These are phyloP conservation scores for Aythya baeri DNA, from an alignment of 2,113 vertebrate species.

Conservation along the genomic window DNA sequence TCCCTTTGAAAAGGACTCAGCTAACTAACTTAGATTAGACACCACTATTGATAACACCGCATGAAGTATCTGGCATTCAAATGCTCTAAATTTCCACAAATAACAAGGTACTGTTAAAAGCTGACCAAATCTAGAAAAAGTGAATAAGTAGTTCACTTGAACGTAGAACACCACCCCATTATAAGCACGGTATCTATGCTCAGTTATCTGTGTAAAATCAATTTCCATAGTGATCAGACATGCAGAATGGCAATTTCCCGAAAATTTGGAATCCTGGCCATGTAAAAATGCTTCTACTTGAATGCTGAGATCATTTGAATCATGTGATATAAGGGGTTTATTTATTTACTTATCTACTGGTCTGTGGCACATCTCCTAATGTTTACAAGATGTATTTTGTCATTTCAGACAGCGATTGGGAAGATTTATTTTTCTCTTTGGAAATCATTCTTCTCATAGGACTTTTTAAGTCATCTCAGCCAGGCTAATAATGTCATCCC, in stretches of 20 bases:
- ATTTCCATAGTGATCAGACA: slow-evolving; percentile 63
- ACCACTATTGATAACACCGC: background rate
- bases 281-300: slow-evolving; percentile 46
- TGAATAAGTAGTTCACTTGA: background rate
- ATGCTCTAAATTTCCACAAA: background rate
- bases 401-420: background rate
- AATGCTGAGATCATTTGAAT: slow-evolving; percentile 40
- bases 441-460: background rate
- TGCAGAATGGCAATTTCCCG: slow-evolving; percentile 57
- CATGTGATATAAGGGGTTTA: background rate
- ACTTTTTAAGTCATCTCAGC: background rate
- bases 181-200: background rate
- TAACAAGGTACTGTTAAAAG: background rate
- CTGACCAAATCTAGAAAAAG: background rate
- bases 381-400: background rate
- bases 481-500: background rate
- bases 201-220: slow-evolving; percentile 55
- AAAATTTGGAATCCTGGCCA: slow-evolving; percentile 10
- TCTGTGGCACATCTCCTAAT: background rate
- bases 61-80: background rate
- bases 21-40: background rate
- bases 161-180: background rate
- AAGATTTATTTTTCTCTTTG: background rate
- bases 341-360: background rate
- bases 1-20: background rate